phyloP scores from a whole-genome alignment of 2,113 vertebrate genomes.

The Osmerus mordax region DNA sequence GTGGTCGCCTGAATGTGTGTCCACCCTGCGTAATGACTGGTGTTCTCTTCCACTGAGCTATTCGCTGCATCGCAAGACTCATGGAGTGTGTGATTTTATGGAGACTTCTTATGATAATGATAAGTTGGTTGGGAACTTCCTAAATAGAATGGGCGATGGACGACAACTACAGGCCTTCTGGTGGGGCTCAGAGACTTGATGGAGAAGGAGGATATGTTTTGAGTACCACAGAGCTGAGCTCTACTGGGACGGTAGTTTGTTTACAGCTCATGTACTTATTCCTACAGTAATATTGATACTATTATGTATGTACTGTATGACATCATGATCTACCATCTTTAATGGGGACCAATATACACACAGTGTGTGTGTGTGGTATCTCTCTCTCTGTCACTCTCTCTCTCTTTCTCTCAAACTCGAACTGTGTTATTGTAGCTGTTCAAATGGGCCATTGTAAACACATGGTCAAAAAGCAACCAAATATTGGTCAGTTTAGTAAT shows the following conservation, averaged over 20 bases:
- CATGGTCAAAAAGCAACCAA: no score
- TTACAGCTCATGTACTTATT: not conserved
- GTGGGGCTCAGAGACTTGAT: constrained; percentile 22
- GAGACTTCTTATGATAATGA: constrained; percentile 44
- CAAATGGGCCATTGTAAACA: no score
- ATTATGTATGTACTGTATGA: no score
- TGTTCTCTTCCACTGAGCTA: constrained; percentile 2
- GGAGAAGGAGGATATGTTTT: constrained; percentile 3
- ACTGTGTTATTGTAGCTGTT: no score
- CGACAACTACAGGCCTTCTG: constrained; percentile 40
- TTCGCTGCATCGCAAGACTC: constrained; percentile 2
- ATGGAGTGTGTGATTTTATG: constrained; percentile 48
- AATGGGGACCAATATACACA: no score
- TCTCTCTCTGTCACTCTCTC: no score
- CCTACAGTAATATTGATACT: not conserved
- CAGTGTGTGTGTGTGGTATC: no score
- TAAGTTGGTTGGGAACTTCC: constrained; percentile 39
- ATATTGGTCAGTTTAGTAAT: no score
- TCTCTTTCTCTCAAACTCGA: no score
- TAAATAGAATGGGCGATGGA: constrained; percentile 38
- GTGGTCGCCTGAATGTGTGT: constrained; percentile 1
- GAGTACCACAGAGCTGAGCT: not conserved
- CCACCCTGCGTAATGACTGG: constrained; percentile 27
- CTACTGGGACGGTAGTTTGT: not conserved
- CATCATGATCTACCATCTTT: no score